A percentile compares a stretch with the other conserved stretches of the same genome.
phyloP scores from a whole-genome alignment of 1,140 invertebrate species.

The Helicoverpa armigera region DNA sequence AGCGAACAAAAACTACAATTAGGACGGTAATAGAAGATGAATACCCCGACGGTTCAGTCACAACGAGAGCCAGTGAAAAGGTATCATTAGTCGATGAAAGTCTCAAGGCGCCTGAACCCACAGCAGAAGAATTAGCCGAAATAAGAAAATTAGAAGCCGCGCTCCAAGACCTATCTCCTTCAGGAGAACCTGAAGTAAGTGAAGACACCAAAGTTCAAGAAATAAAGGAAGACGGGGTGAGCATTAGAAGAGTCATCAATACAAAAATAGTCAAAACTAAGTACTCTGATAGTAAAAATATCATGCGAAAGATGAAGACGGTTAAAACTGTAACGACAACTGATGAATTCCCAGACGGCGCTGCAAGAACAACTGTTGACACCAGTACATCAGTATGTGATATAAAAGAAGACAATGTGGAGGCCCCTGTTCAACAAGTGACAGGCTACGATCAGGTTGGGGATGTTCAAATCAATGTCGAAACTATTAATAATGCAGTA shows the following conservation, averaged over 20 bases:
- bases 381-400: constrained; percentile 73
- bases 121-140: constrained; percentile 53
- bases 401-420: constrained; percentile 57
- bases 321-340: constrained; percentile 72
- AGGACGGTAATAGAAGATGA: constrained; percentile 68
- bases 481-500: constrained; percentile 73
- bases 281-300: constrained; percentile 62
- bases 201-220: constrained; percentile 62
- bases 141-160: constrained; percentile 63
- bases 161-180: constrained; percentile 58
- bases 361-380: constrained; percentile 67
- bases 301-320: constrained; percentile 74
- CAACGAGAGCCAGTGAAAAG: constrained; percentile 42
- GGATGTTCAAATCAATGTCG: constrained; percentile 73
- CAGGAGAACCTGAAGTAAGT: constrained; percentile 64
- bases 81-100: constrained; percentile 34
- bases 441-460: constrained; percentile 65
- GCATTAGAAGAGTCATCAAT: constrained; percentile 64
- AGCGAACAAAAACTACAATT: constrained; percentile 65
- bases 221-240: constrained; percentile 63
- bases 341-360: constrained; percentile 68
- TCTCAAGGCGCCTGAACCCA: constrained; percentile 4
- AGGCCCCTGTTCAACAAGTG: constrained; percentile 56
- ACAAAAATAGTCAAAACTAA: constrained; percentile 69
- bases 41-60: constrained; percentile 63